Base-by-base conservation (phyloP, 2,797 vertebrate genomes). In the Pseudochromis fuscus region DNA sequence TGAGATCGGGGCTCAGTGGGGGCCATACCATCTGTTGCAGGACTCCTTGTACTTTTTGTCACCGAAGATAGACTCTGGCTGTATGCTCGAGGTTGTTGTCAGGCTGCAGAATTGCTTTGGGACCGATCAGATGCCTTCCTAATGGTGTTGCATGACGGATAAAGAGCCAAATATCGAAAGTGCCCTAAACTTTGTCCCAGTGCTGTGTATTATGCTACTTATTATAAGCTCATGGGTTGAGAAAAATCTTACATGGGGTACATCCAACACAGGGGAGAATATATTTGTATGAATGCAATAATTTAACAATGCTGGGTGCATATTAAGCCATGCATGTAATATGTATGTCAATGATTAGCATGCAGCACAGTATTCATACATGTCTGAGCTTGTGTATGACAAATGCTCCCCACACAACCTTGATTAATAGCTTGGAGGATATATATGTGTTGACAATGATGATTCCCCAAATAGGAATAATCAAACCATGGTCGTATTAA, bases 401-500 rank as follows among this genome's bases (percentile, higher is more conserved):
- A 75, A 81, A 42, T 9, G 53, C 51, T 40, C 6, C 31, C 37
- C 50, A 21, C 45, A 8, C 40, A 49, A 21, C 59, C 44, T 80
- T 87, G 87, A 92, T 87, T 79, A 84, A 89, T 83, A 31, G 81
- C 69, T 49, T n/a, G 4, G 30, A 38, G 45, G 31, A 52, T 23
- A 61, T 48, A 45, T 48, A 46, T 50, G 74, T 12, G 31, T 33
- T 19, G 48, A 74, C 46, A 44, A 77, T 72, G 73, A 76, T 69
- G 52, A 38, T 60, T 60, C 83, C 77, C 81, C 67, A 90, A 84
- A 81, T 79, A 77, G 82, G 84, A 81, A 90, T 89, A 87, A 88
- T 84, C 66, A 40, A 65, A 49, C 78, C 69, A 55, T 62, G 49
- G 76, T 72, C 66, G 75, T 64, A 80, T 90, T 88, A 88, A 83